Evolutionary conservation across 1,140 invertebrate species (phyloP).

Genomic region (Delia radicum): DNA sequence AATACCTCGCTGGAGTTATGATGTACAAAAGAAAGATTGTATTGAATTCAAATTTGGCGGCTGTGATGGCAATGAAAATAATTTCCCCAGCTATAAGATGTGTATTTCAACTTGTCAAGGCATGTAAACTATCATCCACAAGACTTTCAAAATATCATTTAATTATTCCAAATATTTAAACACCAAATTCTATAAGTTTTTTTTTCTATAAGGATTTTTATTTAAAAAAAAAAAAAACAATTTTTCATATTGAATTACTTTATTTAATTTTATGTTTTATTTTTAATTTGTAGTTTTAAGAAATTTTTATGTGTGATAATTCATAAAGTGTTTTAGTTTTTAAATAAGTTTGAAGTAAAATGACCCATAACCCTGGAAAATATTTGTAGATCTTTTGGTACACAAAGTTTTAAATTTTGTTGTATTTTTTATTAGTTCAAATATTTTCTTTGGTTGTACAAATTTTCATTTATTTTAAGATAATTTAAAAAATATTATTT

Average conservation of each 20-base stretch:
- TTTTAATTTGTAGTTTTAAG: background rate
- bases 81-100: conserved; percentile 61
- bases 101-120: conserved; percentile 60
- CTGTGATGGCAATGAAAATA: conserved; percentile 69
- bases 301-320: background rate
- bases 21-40: conserved; percentile 60
- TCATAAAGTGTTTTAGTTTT: background rate
- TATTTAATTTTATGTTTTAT: background rate
- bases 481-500: background rate
- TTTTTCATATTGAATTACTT: background rate
- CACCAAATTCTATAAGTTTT: background rate
- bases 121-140: conserved; percentile 34
- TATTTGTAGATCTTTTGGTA: background rate
- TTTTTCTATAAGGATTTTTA: background rate
- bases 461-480: background rate
- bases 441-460: background rate
- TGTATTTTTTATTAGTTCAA: background rate
- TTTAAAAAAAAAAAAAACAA: background rate
- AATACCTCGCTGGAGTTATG: conserved; percentile 59
- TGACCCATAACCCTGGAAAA: background rate
- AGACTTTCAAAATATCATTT: no score
- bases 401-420: background rate
- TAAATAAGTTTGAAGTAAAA: background rate
- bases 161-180: background rate
- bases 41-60: conserved; percentile 67